A percentile compares a stretch with the other conserved stretches of the same genome.
Conservation (phyloP, 1,140 invertebrate genomes). For the Lysiphlebus fabarum region DNA sequence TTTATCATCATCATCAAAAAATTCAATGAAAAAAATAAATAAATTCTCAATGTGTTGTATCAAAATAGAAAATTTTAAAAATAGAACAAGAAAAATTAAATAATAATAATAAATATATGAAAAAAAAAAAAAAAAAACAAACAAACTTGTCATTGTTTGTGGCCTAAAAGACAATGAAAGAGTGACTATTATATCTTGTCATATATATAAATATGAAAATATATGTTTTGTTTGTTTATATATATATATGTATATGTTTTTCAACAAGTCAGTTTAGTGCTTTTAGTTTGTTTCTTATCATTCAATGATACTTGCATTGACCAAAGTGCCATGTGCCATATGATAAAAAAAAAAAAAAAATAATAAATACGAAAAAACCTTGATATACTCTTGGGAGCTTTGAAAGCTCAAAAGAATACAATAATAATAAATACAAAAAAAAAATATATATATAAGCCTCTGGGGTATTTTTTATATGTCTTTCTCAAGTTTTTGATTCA, state of each 20-base stretch:
- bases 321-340: conserved; percentile 8
- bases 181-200: too few species aligned
- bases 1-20: conserved; percentile 1
- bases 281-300: not conserved
- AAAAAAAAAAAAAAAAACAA: not conserved
- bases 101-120: not conserved
- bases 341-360: too few species aligned
- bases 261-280: conserved; percentile 16
- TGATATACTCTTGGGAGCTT: too few species aligned
- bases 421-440: too few species aligned
- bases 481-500: too few species aligned
- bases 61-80: conserved; percentile 2
- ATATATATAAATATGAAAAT: conserved; percentile 1
- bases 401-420: too few species aligned
- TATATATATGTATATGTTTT: conserved; percentile 10
- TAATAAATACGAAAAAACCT: too few species aligned
- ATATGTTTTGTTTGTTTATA: conserved; percentile 7
- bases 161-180: too few species aligned
- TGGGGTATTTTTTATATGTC: too few species aligned
- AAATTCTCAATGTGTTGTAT: not conserved
- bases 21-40: not conserved
- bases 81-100: not conserved
- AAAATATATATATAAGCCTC: too few species aligned
- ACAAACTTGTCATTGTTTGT: too few species aligned
- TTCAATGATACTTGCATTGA: conserved; percentile 6